Evolutionary conservation across 2,113 vertebrate genomes (phyloP), one percentile per base, ranked within the genome.

Genomic region (Megaptera novaeangliae): DNA sequence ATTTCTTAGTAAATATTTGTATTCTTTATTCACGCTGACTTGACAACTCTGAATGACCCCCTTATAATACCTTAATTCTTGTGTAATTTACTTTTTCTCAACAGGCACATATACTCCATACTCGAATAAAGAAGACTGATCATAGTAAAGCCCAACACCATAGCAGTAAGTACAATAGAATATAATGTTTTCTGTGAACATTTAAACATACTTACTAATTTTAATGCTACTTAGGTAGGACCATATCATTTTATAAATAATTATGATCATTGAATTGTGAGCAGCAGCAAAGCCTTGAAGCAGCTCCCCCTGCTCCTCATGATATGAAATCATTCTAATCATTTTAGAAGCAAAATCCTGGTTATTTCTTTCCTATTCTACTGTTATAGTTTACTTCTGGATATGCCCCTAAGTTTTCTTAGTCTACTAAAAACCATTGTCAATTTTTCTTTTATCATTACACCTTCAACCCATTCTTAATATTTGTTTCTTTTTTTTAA

Each of bases 1-100:
- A 44, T 61, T 81, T 97, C 61, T 81, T n/a, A 72, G 71, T 63
- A 64, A 91, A 66, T 57, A 20, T 80, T 14, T 63, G 5, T 88
- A 31, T 71, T 64, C 3, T 59, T 69, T 66, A 59, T 85, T 93
- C 41, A 91, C 13, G 1, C 84, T 75, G 49, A 34, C 23, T 55
- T 66, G 12, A 31, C 34, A 80, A 88, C 6, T 15, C 34, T 46
- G 57, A 96, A 49, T 55, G n/a, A 29, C 3, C 95, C 4, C 6
- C 21, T n/a, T 68, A 31, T 1, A 27, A 13, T 71, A 39, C 27
- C 6, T 91, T 61, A 81, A 80, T 49, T 94, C 25, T 74, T 80
- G 5, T 3, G 1, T 25, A 52, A 61, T 69, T 64, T 87, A 59
- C 41, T 88, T 46, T 82, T 82, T 82, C 20, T 77, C 44, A 75